Evolutionary conservation across 2,797 vertebrate species (phyloP).

Genomic region (Pithecia hirsuta): DNA sequence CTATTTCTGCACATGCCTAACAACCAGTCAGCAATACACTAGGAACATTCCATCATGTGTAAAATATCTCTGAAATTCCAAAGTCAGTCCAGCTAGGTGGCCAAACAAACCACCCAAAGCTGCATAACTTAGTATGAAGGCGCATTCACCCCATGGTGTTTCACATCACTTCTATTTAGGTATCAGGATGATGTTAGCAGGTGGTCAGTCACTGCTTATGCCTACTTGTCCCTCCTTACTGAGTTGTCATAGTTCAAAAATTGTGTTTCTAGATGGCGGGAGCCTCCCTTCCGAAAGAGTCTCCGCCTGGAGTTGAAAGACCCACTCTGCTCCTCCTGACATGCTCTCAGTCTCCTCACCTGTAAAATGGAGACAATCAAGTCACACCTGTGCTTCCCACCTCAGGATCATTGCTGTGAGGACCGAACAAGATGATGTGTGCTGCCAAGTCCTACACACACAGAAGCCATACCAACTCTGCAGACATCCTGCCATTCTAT

Average conservation of each 20-base stretch:
- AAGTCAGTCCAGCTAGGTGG: not conserved
- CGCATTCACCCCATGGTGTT: not conserved
- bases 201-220: not conserved
- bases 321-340: not conserved
- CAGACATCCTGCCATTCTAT: not conserved
- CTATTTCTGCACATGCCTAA: not conserved
- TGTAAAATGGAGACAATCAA: not conserved
- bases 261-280: not conserved
- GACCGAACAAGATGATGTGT: fast-evolving
- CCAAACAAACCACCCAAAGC: not conserved
- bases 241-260: not conserved
- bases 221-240: not conserved
- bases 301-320: not conserved
- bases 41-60: not conserved
- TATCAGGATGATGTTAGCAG: not conserved
- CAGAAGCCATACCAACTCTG: not conserved
- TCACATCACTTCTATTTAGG: not conserved
- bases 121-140: no score
- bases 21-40: not conserved
- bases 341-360: not conserved
- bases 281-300: not conserved
- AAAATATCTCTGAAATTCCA: not conserved
- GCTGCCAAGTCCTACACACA: fast-evolving
- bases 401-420: not conserved
- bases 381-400: not conserved